Conservation (phyloP, 2,113 vertebrate genomes). For the Struthidea cinerea region DNA sequence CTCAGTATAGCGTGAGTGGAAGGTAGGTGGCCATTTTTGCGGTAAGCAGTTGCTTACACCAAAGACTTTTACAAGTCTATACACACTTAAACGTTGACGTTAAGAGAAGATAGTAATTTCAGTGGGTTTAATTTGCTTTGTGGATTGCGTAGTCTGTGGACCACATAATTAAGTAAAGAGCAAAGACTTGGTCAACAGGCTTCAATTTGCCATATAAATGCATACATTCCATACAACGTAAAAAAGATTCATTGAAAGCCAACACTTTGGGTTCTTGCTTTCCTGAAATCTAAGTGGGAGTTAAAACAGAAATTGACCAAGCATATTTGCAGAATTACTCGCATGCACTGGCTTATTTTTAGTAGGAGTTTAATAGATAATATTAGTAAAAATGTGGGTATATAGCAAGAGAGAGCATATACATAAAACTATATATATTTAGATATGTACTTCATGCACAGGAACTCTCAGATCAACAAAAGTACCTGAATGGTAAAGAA, state of each 20-base stretch:
- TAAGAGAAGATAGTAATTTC: neutral
- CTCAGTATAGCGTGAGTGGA: neutral
- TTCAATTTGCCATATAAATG: neutral
- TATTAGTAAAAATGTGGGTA: neutral
- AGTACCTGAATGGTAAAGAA: neutral
- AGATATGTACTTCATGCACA: neutral
- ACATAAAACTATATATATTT: neutral
- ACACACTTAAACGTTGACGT: neutral
- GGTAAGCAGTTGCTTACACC: neutral
- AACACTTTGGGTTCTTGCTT: fast-evolving
- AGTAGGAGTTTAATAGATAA: neutral
- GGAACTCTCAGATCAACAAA: neutral
- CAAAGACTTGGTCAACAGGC: neutral
- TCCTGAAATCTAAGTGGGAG: neutral
- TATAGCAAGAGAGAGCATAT: neutral
- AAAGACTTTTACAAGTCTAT: neutral
- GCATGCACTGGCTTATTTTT: neutral
- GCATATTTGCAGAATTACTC: neutral
- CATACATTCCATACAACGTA: neutral
- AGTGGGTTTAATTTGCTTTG: neutral
- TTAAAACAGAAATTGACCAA: neutral
- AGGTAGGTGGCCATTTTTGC: neutral
- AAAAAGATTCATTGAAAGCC: neutral
- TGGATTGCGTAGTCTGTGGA: neutral
- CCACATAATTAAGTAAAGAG: neutral